Evolutionary conservation across 2,797 vertebrate genomes (phyloP).

Genomic region (Sebastes matsubarae): DNA sequence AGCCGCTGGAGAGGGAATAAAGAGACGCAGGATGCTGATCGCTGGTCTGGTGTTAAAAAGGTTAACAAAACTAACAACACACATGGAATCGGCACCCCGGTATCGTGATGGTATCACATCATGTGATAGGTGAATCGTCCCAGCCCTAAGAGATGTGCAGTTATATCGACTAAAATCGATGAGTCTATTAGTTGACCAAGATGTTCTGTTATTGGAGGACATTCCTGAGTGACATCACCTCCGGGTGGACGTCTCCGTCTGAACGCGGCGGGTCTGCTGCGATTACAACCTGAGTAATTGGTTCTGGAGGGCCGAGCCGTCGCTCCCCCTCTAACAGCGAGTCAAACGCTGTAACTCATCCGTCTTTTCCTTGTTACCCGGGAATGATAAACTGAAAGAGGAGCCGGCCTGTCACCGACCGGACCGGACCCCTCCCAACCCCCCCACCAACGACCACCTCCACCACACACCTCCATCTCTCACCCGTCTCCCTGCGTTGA

Average conservation of each 20-base stretch:
- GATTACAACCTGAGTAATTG: constrained; percentile 38
- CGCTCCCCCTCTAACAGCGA: constrained; percentile 6
- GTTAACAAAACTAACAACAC: too few relatives aligned
- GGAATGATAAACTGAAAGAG: constrained; percentile 41
- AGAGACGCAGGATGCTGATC: too few relatives aligned
- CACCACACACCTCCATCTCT: neutral
- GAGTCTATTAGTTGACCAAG: neutral
- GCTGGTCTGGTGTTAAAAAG: too few relatives aligned
- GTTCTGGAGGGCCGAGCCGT: constrained; percentile 28
- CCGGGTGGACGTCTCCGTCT: neutral
- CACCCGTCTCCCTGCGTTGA: constrained; percentile 28
- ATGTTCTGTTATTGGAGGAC: constrained; percentile 1
- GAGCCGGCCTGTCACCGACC: constrained; percentile 3
- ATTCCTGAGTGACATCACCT: constrained; percentile 30
- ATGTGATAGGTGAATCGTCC: too few relatives aligned
- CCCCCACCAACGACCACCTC: too few relatives aligned
- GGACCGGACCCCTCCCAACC: neutral
- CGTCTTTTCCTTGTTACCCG: constrained; percentile 51
- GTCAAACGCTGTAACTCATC: constrained; percentile 49
- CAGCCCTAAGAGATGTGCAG: neutral
- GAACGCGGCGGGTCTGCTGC: constrained; percentile 20
- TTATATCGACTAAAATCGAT: neutral
- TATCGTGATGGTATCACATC: too few relatives aligned
- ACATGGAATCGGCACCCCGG: too few relatives aligned
- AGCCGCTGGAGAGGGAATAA: too few relatives aligned